These are phyloP conservation scores for Crotalus helleri DNA, from an alignment of 2,113 vertebrate species.

Conservation along the genomic window DNA sequence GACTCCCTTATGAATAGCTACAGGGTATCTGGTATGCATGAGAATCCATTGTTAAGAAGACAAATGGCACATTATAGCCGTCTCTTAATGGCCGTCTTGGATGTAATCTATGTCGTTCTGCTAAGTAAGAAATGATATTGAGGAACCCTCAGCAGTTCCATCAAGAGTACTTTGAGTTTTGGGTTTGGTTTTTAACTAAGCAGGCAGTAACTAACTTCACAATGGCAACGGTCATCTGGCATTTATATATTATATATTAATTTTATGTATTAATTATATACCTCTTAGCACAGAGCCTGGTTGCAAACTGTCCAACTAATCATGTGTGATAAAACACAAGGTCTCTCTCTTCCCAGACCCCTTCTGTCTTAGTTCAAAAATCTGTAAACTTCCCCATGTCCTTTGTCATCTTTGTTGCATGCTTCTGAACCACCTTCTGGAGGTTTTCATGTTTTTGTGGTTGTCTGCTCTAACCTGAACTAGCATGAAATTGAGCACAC, in stretches of 20 bases:
- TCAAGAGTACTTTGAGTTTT: conserved; percentile 55
- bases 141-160: conserved; percentile 63
- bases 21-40: conserved; percentile 63
- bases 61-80: conserved; percentile 56
- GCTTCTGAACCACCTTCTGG: background rate
- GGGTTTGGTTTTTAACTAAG: conserved; percentile 31
- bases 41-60: conserved; percentile 68
- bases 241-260: conserved; percentile 7
- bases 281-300: background rate
- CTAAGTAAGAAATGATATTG: conserved; percentile 57
- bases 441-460: background rate
- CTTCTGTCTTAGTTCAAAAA: background rate
- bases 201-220: conserved; percentile 56
- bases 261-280: background rate
- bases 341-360: background rate
- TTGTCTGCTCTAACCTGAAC: background rate
- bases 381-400: background rate
- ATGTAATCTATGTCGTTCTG: conserved; percentile 64
- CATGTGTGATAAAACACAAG: background rate
- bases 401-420: background rate
- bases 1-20: conserved; percentile 51
- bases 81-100: conserved; percentile 62
- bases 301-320: background rate
- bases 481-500: background rate
- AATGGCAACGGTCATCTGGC: conserved; percentile 43